These are phyloP conservation scores for Apotomis capreana DNA, from an alignment of 2,888 invertebrate genomes.

Conservation along the genomic window DNA sequence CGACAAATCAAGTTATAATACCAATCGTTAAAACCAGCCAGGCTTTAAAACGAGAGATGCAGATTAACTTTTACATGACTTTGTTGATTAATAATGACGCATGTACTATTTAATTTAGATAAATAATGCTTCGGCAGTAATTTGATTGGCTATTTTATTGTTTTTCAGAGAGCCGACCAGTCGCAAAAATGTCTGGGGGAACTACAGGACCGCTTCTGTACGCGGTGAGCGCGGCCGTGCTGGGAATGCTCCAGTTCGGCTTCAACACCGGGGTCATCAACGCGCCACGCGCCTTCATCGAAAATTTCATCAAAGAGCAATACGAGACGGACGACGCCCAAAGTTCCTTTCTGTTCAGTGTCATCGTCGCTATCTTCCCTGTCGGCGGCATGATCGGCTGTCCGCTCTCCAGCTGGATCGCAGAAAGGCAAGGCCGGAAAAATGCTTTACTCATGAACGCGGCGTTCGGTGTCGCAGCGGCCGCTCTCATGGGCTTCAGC, in stretches of 20 bases:
- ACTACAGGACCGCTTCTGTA: conserved; percentile 85
- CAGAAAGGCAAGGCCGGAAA: conserved; percentile 87
- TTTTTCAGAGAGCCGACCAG: conserved; percentile 60
- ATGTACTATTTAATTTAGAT: too few relatives aligned
- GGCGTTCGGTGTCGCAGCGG: conserved; percentile 85
- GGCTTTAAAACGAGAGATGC: too few relatives aligned
- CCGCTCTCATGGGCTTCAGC: conserved; percentile 86
- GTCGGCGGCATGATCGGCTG: conserved; percentile 92
- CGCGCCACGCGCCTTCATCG: conserved; percentile 85
- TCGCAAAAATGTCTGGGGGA: conserved; percentile 70
- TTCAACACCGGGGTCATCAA: conserved; percentile 89
- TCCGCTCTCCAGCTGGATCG: conserved; percentile 88
- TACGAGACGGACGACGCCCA: conserved; percentile 75
- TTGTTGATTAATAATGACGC: too few relatives aligned
- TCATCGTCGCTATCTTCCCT: conserved; percentile 90
- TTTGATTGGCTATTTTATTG: conserved; percentile 42
- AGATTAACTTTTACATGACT: too few relatives aligned
- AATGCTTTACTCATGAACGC: conserved; percentile 86
- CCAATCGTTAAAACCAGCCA: too few relatives aligned
- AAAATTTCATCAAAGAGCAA: conserved; percentile 83
- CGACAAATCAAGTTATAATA: too few relatives aligned
- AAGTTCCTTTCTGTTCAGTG: conserved; percentile 81
- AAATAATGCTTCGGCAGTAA: not conserved
- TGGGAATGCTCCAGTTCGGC: conserved; percentile 89
- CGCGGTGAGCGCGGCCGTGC: conserved; percentile 86